Conservation (phyloP, 2,113 vertebrate species). For the Bothrops jararaca region DNA sequence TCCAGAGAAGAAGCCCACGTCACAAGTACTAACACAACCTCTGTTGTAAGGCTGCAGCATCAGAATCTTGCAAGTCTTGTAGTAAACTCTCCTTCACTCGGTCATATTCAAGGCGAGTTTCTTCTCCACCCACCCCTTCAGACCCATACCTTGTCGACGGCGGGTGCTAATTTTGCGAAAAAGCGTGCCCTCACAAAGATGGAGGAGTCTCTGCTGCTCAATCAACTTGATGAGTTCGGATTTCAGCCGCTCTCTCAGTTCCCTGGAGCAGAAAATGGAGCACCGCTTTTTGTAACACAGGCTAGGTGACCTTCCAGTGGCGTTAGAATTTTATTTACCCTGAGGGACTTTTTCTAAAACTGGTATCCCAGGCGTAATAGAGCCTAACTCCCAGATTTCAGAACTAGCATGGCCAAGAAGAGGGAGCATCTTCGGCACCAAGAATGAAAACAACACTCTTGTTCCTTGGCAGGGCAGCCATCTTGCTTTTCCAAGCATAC, state of each 20-base stretch:
- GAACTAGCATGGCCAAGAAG: background rate
- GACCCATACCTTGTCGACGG: constrained; percentile 83
- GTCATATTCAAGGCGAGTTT: background rate
- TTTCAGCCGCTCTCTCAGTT: constrained; percentile 89
- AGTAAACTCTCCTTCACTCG: background rate
- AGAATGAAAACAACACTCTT: background rate
- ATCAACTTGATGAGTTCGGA: constrained; percentile 90
- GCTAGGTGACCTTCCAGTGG: background rate
- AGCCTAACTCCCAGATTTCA: background rate
- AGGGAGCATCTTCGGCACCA: background rate
- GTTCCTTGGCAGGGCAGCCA: background rate
- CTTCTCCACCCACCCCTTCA: too few relatives aligned
- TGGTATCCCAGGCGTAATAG: background rate
- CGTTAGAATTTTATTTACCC: background rate
- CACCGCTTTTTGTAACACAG: background rate
- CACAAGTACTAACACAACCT: background rate
- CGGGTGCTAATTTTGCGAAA: constrained; percentile 96
- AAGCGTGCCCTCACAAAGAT: constrained; percentile 89
- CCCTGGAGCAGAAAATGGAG: constrained; percentile 65
- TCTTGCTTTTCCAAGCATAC: background rate
- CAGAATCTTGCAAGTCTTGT: background rate
- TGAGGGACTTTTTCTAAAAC: background rate
- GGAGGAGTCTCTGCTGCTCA: constrained; percentile 89
- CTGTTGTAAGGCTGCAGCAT: background rate
- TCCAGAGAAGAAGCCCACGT: background rate